A percentile compares a stretch with the other conserved stretches of the same genome.
Evolutionary conservation across 2,113 vertebrate genomes (phyloP).

Genomic region (Mola mola): DNA sequence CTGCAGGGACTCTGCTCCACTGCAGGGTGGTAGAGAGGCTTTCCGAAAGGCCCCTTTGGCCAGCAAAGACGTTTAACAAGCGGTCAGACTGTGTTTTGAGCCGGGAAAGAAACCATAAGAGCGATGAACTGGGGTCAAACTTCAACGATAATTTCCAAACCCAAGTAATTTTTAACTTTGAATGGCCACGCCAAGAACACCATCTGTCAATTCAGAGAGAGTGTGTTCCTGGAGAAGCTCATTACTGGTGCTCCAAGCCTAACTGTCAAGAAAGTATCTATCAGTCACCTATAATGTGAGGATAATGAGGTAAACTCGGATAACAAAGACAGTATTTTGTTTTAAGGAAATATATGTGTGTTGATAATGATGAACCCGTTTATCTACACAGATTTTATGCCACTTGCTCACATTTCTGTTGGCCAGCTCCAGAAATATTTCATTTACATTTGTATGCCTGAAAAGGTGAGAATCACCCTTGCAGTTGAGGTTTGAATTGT

Average conservation of each 20-base stretch:
- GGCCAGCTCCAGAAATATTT: conserved; percentile 67
- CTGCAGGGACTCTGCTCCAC: conserved; percentile 74
- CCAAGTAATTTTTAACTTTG: conserved; percentile 72
- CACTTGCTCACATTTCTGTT: conserved; percentile 62
- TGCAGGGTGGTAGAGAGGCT: conserved; percentile 63
- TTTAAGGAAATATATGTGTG: background rate
- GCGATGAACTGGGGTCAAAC: conserved; percentile 56
- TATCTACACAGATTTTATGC: background rate
- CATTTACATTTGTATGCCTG: conserved; percentile 68
- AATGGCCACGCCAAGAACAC: conserved; percentile 78
- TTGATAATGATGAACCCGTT: background rate
- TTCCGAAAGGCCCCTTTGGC: background rate
- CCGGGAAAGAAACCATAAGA: conserved; percentile 35
- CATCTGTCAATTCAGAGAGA: conserved; percentile 55
- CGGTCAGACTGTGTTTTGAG: background rate
- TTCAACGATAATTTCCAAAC: conserved; percentile 65
- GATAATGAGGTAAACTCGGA: background rate
- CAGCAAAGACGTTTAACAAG: background rate
- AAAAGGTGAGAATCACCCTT: conserved; percentile 75
- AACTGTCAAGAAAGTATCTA: conserved; percentile 79
- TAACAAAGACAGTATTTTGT: background rate
- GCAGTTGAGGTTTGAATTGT: conserved; percentile 68
- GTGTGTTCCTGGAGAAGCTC: conserved; percentile 56
- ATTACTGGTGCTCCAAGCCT: conserved; percentile 77
- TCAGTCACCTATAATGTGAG: conserved; percentile 60